A percentile compares a stretch with the other conserved stretches of the same genome.
Evolutionary conservation across 2,888 invertebrate genomes (phyloP).

Genomic region (Mycalesis mineus): DNA sequence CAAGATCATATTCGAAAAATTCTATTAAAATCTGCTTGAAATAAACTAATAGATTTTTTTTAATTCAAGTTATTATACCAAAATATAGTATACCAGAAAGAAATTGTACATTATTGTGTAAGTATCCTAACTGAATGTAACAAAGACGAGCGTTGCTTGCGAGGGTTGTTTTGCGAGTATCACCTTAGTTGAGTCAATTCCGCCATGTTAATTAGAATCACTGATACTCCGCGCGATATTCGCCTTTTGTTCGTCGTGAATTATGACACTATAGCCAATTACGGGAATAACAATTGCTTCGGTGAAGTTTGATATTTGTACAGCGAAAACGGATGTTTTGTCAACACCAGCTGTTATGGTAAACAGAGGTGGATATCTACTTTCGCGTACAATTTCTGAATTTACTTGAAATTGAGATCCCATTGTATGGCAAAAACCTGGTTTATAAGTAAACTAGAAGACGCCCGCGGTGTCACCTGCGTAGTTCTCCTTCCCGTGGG

Average conservation of each 20-base stretch:
- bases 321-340: conserved; percentile 14
- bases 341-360: conserved; percentile 20
- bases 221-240: conserved; percentile 30
- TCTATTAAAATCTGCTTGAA: too few species aligned
- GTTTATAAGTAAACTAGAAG: too few species aligned
- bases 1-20: too few species aligned
- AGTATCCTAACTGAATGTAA: conserved; percentile 44
- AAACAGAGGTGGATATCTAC: background rate
- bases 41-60: too few species aligned
- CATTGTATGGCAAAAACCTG: too few species aligned
- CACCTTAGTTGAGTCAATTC: conserved; percentile 34
- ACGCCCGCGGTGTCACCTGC: too few species aligned
- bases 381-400: too few species aligned
- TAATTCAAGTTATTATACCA: too few species aligned
- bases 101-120: background rate
- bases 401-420: too few species aligned
- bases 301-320: conserved; percentile 5
- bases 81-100: too few species aligned
- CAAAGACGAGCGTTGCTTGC: conserved; percentile 58
- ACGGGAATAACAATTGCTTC: conserved; percentile 26
- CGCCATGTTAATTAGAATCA: conserved; percentile 35
- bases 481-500: too few species aligned
- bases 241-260: conserved; percentile 32
- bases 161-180: conserved; percentile 38
- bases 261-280: conserved; percentile 32